phyloP scores from a whole-genome alignment of 2,113 vertebrate genomes.

The Cyanoramphus novaezelandiae region DNA sequence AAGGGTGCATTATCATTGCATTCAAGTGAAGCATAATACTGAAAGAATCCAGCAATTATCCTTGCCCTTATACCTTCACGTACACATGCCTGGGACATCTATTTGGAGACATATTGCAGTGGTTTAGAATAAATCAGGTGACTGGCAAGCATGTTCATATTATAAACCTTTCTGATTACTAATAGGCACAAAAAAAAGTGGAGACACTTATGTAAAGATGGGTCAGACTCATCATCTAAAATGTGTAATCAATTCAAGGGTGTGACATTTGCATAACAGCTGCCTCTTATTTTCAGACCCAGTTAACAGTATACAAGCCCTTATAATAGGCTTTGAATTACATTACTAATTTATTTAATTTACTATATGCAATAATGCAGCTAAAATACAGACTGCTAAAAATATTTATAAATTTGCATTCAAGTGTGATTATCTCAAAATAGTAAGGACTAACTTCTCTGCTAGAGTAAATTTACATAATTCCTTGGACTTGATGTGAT shows the following conservation, averaged over 20 bases:
- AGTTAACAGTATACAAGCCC: constrained; percentile 8
- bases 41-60: background rate
- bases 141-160: background rate
- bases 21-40: constrained; percentile 38
- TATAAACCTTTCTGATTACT: background rate
- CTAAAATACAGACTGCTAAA: background rate
- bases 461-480: background rate
- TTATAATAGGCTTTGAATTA: constrained; percentile 25
- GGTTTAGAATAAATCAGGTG: background rate
- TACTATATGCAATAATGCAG: background rate
- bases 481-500: background rate
- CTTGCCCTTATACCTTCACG: background rate
- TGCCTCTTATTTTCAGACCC: constrained; percentile 26
- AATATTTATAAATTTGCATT: constrained; percentile 4
- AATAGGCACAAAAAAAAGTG: background rate
- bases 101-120: background rate
- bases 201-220: background rate
- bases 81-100: background rate
- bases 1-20: background rate
- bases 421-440: background rate
- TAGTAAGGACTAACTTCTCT: background rate
- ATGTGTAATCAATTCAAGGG: constrained; percentile 34
- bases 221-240: constrained; percentile 24
- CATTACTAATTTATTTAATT: constrained; percentile 2
- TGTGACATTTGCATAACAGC: constrained; percentile 44